Evolutionary conservation across 2,888 invertebrate species (phyloP).

Genomic region (Noctua janthe): DNA sequence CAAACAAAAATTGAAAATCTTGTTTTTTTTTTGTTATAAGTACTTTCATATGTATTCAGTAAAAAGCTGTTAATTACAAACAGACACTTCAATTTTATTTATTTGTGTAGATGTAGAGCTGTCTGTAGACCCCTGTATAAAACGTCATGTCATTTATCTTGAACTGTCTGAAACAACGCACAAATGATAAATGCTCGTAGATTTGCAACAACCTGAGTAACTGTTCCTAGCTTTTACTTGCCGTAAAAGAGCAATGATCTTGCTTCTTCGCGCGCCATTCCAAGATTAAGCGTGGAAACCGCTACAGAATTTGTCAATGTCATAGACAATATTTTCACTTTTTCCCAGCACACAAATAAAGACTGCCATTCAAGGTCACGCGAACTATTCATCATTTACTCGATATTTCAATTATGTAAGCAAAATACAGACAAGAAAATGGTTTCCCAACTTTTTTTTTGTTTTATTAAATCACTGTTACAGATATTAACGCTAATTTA

Average conservation of each 20-base stretch:
- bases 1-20: too few species aligned
- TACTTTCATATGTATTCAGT: too few species aligned
- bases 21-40: too few species aligned
- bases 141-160: neutral
- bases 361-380: constrained; percentile 54
- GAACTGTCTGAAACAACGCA: neutral
- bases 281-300: constrained; percentile 51
- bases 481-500: constrained; percentile 34
- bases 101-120: neutral
- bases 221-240: constrained; percentile 36
- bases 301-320: constrained; percentile 56
- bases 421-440: constrained; percentile 38
- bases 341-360: constrained; percentile 52
- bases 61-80: too few species aligned
- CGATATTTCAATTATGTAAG: constrained; percentile 48
- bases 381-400: constrained; percentile 27
- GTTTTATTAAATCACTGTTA: constrained; percentile 16
- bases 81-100: too few species aligned
- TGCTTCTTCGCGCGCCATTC: constrained; percentile 29
- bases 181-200: constrained; percentile 2
- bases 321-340: constrained; percentile 59
- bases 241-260: constrained; percentile 48
- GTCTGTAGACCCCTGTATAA: neutral
- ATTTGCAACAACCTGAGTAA: constrained; percentile 7
- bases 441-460: constrained; percentile 42